Evolutionary conservation across 2,113 vertebrate genomes (phyloP).

Genomic region (Rhagologus leucostigma): DNA sequence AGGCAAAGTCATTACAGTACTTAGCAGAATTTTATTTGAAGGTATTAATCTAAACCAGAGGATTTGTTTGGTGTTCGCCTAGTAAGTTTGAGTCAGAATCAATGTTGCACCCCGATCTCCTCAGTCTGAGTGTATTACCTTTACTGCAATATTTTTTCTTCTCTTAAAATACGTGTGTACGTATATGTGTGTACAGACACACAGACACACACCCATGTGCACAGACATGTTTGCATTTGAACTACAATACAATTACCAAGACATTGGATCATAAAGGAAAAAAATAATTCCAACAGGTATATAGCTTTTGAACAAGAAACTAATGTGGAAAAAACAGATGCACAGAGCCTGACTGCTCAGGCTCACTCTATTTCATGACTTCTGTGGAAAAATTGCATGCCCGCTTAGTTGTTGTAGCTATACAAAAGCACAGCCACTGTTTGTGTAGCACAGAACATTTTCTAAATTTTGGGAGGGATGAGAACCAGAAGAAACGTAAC

Average conservation of each 20-base stretch:
- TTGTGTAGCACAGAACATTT: background rate
- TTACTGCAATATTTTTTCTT: background rate
- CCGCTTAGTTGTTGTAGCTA: background rate
- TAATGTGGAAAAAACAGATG: background rate
- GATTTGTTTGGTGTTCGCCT: background rate
- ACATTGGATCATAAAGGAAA: background rate
- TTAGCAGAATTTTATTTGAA: background rate
- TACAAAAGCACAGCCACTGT: background rate
- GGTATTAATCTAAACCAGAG: background rate
- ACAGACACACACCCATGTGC: fast-evolving
- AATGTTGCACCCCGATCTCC: background rate
- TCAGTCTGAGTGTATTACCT: background rate
- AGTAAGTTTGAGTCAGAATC: background rate
- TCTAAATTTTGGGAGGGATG: background rate
- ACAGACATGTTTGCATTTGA: background rate
- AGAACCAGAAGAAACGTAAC: background rate
- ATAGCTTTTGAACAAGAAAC: background rate
- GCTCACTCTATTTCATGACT: background rate
- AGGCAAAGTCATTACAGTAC: background rate
- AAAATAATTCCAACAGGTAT: background rate
- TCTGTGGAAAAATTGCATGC: background rate
- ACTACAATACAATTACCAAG: background rate
- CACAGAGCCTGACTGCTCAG: background rate
- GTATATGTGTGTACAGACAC: fast-evolving
- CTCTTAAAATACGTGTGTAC: background rate